Percentiles rank a stretch among this genome's conserved stretches.
Evolutionary conservation across 2,113 vertebrate species (phyloP).

Genomic region (Ramphastos sulfuratus): DNA sequence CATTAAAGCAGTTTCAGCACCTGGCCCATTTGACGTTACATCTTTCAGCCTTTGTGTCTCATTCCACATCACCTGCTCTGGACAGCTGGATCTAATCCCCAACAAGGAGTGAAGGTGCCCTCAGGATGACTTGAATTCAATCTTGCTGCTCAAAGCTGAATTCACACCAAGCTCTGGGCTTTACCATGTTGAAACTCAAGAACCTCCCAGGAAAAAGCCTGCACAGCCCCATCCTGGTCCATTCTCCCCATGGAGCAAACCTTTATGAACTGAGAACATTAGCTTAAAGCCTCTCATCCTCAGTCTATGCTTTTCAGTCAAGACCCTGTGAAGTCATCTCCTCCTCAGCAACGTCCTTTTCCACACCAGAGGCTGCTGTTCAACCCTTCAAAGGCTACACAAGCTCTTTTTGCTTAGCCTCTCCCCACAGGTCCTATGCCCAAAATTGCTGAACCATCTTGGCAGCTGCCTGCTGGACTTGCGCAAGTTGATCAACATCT

Average conservation of each 20-base stretch:
- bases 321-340: not conserved
- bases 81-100: not conserved
- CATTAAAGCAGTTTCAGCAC: not conserved
- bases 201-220: not conserved
- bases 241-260: not conserved
- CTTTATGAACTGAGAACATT: not conserved
- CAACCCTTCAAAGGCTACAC: not conserved
- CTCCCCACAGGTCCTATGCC: not conserved
- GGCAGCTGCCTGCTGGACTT: not conserved
- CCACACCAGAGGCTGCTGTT: not conserved
- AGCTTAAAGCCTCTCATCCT: not conserved
- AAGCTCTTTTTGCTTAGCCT: not conserved
- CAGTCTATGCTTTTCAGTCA: not conserved
- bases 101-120: not conserved
- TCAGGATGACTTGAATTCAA: not conserved
- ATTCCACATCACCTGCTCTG: not conserved
- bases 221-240: not conserved
- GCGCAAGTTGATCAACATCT: not conserved
- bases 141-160: not conserved
- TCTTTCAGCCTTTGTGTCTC: not conserved
- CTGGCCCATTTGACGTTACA: not conserved
- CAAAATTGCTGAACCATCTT: fast-evolving
- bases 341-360: not conserved
- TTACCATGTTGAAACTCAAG: fast-evolving
- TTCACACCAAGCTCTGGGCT: not conserved